A percentile compares a stretch with the other conserved stretches of the same genome.
phyloP scores from a whole-genome alignment of 1,140 invertebrate genomes.

The Delia radicum region DNA sequence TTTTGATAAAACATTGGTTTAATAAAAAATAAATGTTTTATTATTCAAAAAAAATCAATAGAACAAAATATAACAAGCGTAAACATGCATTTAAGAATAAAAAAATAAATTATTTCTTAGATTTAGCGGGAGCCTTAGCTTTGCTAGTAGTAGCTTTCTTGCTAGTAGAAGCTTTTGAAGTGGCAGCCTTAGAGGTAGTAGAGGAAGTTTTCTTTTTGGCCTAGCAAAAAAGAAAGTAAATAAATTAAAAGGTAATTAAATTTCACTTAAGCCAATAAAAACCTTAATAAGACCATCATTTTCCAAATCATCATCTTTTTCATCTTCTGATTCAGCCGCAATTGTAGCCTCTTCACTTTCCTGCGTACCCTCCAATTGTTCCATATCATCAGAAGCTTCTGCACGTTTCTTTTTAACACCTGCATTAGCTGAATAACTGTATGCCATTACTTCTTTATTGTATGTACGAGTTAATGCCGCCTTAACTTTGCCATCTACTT shows the following conservation, averaged over 20 bases:
- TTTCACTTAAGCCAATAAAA: neutral
- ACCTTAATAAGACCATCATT: conserved; percentile 79
- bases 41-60: neutral
- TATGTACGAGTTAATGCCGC: conserved; percentile 88
- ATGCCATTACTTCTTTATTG: conserved; percentile 77
- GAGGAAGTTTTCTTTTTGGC: conserved; percentile 42
- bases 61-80: conserved; percentile 1
- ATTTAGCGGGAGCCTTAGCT: conserved; percentile 29
- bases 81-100: neutral
- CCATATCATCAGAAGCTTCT: conserved; percentile 49
- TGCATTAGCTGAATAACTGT: conserved; percentile 69
- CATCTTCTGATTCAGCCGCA: conserved; percentile 38
- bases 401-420: conserved; percentile 63
- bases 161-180: conserved; percentile 28
- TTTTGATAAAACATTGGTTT: no score
- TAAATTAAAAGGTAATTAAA: neutral
- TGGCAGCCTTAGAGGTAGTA: conserved; percentile 35
- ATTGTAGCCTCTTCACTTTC: conserved; percentile 57
- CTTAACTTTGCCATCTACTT: conserved; percentile 85
- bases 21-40: neutral
- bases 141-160: conserved; percentile 35
- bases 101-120: conserved; percentile 32
- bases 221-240: neutral
- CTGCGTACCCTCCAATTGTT: conserved; percentile 42
- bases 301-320: conserved; percentile 65